Percentiles rank a stretch among this genome's conserved stretches.
Conservation (phyloP, 2,113 vertebrate species). For the Burhinus bistriatus region DNA sequence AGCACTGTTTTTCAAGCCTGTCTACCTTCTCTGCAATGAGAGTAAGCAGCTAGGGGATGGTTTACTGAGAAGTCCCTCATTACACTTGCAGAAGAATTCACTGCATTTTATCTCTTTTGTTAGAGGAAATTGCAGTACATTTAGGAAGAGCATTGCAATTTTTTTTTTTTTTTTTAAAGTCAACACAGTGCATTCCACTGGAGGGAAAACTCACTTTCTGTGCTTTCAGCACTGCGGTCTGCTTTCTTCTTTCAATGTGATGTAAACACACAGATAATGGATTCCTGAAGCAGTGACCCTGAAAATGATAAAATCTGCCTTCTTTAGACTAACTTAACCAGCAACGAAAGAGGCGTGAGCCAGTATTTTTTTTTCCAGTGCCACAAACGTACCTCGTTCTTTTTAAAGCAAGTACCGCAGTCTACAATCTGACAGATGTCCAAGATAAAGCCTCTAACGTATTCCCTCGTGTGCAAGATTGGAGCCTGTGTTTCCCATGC, state of each 20-base stretch:
- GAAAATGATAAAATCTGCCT: constrained; percentile 46
- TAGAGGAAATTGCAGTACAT: neutral
- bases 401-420: constrained; percentile 1
- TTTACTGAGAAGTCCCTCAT: neutral
- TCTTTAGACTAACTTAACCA: neutral
- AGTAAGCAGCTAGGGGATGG: constrained; percentile 20
- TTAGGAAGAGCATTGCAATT: neutral
- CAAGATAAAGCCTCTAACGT: neutral
- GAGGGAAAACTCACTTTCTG: constrained; percentile 27
- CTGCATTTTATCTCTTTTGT: constrained; percentile 1
- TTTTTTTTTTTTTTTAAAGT: neutral
- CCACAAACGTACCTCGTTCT: neutral
- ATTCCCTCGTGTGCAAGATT: neutral
- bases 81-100: neutral
- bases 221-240: neutral
- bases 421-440: neutral
- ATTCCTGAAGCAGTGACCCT: constrained; percentile 47
- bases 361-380: neutral
- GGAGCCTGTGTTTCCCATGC: neutral
- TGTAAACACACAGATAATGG: constrained; percentile 49
- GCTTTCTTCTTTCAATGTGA: constrained; percentile 31
- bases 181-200: neutral
- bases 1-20: neutral
- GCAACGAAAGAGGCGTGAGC: neutral
- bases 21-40: neutral